Evolutionary conservation across 1,140 invertebrate genomes (phyloP).

Genomic region (Mamestra configurata): DNA sequence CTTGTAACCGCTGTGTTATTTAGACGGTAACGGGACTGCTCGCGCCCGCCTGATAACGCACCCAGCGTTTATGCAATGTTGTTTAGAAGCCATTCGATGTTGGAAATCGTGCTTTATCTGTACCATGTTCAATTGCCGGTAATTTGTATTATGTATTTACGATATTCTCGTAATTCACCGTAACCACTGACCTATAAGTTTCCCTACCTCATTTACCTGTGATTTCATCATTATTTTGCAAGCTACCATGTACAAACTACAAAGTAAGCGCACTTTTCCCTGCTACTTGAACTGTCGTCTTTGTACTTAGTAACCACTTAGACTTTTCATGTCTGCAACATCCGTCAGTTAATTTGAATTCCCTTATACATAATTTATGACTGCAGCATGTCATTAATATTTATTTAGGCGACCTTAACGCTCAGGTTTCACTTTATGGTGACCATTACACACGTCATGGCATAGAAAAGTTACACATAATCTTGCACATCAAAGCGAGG

Average conservation of each 20-base stretch:
- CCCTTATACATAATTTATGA: neutral
- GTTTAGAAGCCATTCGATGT: conserved; percentile 55
- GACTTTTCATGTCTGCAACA: neutral
- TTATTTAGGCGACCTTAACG: conserved; percentile 36
- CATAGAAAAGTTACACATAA: conserved; percentile 40
- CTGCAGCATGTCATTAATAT: conserved; percentile 13
- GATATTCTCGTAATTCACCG: conserved; percentile 41
- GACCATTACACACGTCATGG: conserved; percentile 14
- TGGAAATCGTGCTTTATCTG: conserved; percentile 69
- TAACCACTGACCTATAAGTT: conserved; percentile 39
- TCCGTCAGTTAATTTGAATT: neutral
- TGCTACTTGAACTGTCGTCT: neutral
- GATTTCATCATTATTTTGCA: conserved; percentile 33
- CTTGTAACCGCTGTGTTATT: conserved; percentile 77
- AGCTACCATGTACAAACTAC: neutral
- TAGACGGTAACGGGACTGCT: conserved; percentile 72
- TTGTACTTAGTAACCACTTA: neutral
- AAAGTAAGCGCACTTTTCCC: neutral
- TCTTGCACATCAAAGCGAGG: conserved; percentile 43
- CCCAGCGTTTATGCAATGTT: conserved; percentile 64
- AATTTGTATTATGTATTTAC: conserved; percentile 50
- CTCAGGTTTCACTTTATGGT: conserved; percentile 14
- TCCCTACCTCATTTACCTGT: conserved; percentile 3
- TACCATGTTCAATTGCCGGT: conserved; percentile 50
- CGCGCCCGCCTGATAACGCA: conserved; percentile 71